phyloP scores from a whole-genome alignment of 2,113 vertebrate genomes.

The Rostratula benghalensis region DNA sequence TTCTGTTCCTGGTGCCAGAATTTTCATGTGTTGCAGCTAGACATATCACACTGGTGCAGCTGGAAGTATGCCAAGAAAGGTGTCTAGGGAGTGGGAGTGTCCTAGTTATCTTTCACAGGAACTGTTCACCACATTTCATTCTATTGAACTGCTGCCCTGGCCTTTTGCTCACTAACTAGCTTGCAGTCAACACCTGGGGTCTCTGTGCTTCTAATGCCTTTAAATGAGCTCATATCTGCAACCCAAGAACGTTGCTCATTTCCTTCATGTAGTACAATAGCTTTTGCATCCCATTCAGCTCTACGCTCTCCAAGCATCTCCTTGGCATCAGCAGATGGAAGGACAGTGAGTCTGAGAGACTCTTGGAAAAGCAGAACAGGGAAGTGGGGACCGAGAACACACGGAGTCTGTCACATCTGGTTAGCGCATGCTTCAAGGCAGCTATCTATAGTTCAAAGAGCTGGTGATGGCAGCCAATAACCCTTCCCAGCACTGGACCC shows the following conservation, averaged over 20 bases:
- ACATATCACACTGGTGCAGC: not conserved
- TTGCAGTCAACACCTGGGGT: not conserved
- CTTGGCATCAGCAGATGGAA: not conserved
- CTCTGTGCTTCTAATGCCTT: not conserved
- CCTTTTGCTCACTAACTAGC: not conserved
- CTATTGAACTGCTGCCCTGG: not conserved
- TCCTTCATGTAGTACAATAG: not conserved
- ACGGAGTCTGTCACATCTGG: not conserved
- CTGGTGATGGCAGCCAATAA: not conserved
- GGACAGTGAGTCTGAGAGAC: not conserved
- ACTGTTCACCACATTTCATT: accelerated
- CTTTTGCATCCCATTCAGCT: not conserved
- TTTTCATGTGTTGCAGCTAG: not conserved
- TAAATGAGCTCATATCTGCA: not conserved
- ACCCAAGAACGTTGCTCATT: accelerated
- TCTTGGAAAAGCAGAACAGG: not conserved
- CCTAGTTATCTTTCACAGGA: not conserved
- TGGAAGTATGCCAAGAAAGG: not conserved
- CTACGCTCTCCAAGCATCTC: not conserved
- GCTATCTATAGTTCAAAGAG: constrained; percentile 33
- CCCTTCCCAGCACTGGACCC: not conserved
- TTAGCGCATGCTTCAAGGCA: not conserved
- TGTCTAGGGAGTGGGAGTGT: not conserved
- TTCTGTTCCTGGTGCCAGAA: not conserved
- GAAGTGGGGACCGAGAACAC: not conserved